phyloP scores from a whole-genome alignment of 2,888 invertebrate genomes.

The Tenodera sinensis region DNA sequence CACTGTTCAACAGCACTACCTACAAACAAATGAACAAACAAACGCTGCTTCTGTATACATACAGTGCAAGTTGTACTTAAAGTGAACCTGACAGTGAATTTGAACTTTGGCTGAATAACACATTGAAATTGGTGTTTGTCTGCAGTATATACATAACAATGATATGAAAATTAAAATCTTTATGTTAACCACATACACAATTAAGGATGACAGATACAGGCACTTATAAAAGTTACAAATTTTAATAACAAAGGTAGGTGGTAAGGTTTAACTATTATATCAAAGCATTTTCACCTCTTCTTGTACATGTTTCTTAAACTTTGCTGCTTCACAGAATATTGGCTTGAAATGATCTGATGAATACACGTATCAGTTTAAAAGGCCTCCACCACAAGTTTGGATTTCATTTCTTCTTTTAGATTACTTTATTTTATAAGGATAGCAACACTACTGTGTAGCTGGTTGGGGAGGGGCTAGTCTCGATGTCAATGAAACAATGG shows the following conservation, averaged over 20 bases:
- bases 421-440: neutral
- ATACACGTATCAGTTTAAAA: neutral
- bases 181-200: neutral
- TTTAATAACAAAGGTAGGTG: neutral
- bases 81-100: neutral
- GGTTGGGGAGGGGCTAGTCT: constrained; percentile 69
- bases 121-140: neutral
- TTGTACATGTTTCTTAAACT: neutral
- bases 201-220: neutral
- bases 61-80: neutral
- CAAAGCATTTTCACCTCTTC: neutral
- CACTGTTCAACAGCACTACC: neutral
- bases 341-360: neutral
- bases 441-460: neutral
- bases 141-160: neutral
- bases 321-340: neutral
- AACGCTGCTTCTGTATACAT: neutral
- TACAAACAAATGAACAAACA: neutral
- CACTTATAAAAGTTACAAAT: neutral
- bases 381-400: constrained; percentile 1
- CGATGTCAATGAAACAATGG: constrained; percentile 65
- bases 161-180: neutral
- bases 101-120: neutral
- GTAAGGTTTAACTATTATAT: neutral
- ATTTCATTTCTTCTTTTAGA: neutral